Evolutionary conservation across 2,113 vertebrate genomes (phyloP).

Genomic region (Sclerurus mexicanus): DNA sequence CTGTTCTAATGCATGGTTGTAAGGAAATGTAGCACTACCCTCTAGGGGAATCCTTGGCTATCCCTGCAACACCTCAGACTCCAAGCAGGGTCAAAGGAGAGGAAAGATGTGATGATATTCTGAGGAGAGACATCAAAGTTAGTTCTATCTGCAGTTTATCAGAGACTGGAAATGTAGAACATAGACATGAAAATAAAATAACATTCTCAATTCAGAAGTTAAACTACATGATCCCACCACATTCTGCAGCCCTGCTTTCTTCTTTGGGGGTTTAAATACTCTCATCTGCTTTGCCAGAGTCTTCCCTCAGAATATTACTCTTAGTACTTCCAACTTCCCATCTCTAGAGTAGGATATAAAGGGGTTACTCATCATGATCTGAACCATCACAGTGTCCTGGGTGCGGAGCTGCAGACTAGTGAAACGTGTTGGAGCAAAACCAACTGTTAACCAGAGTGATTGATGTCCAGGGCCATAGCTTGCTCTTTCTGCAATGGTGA

Average conservation of each 20-base stretch:
- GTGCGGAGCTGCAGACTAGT: neutral
- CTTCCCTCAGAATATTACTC: neutral
- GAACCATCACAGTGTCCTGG: neutral
- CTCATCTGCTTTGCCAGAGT: neutral
- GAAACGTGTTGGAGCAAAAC: neutral
- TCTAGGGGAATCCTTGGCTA: neutral
- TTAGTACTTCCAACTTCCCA: neutral
- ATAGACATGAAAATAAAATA: neutral
- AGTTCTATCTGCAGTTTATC: neutral
- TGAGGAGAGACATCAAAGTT: neutral
- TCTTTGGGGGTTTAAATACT: neutral
- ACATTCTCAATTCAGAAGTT: neutral
- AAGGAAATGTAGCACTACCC: neutral
- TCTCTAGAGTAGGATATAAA: neutral
- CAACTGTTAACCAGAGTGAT: neutral
- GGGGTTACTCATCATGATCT: neutral
- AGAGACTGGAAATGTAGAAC: neutral
- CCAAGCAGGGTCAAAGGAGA: neutral
- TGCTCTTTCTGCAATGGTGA: neutral
- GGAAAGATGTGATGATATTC: neutral
- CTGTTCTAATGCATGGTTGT: neutral
- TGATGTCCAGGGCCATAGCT: neutral
- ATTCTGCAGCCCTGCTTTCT: neutral
- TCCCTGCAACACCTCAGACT: fast-evolving
- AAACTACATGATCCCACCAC: neutral